A percentile compares a stretch with the other conserved stretches of the same genome.
Evolutionary conservation across 2,113 vertebrate species (phyloP).

Genomic region (Coreoperca whiteheadi): DNA sequence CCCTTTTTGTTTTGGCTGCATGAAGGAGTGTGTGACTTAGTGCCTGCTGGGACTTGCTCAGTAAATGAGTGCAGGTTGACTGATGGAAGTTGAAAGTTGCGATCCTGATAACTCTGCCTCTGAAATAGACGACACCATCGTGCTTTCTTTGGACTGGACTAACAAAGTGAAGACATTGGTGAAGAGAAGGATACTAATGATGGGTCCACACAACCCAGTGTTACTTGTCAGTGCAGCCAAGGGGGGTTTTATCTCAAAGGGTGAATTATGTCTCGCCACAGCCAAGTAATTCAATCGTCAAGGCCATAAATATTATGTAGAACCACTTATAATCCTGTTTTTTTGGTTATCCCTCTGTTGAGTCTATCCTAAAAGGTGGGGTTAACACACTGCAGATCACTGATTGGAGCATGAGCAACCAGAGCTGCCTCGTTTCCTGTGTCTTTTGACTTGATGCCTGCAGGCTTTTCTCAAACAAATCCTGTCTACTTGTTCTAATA

Average conservation of each 20-base stretch:
- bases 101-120: slow-evolving; percentile 25
- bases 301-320: neutral
- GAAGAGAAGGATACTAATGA: slow-evolving; percentile 5
- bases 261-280: neutral
- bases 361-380: too few species aligned
- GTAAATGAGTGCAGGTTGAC: slow-evolving; percentile 46
- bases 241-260: neutral
- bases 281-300: neutral
- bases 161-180: slow-evolving; percentile 8
- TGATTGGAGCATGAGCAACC: too few species aligned
- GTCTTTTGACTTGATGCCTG: too few species aligned
- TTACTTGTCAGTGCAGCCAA: slow-evolving; percentile 8
- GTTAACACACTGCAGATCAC: too few species aligned
- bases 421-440: too few species aligned
- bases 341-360: too few species aligned
- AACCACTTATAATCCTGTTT: too few species aligned
- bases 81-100: slow-evolving; percentile 44
- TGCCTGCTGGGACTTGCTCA: slow-evolving; percentile 38
- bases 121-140: neutral
- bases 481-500: too few species aligned
- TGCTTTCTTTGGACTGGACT: neutral
- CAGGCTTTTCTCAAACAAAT: too few species aligned
- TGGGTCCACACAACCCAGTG: neutral
- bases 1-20: slow-evolving; percentile 17
- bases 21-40: slow-evolving; percentile 21